A percentile compares a stretch with the other conserved stretches of the same genome.
phyloP scores from a whole-genome alignment of 2,888 invertebrate species.

The Meghimatium bilineatum region DNA sequence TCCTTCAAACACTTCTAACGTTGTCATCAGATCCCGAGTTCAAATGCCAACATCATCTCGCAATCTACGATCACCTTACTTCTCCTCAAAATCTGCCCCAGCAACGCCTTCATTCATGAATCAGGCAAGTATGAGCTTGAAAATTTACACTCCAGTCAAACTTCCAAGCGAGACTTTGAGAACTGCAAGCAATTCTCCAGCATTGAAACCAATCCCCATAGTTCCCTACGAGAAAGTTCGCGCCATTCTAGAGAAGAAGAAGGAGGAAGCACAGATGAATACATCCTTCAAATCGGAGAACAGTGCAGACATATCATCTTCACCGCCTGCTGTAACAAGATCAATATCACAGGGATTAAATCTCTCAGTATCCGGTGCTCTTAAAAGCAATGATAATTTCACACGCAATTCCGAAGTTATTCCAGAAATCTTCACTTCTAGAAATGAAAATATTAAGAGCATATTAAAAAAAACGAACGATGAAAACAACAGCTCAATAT shows the following conservation, averaged over 20 bases:
- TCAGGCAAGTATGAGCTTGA: neutral
- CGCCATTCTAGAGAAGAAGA: conserved; percentile 67
- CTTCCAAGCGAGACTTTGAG: conserved; percentile 71
- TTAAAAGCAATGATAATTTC: neutral
- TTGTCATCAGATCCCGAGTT: conserved; percentile 71
- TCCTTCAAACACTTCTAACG: conserved; percentile 60
- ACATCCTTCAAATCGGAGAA: neutral
- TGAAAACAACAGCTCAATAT: conserved; percentile 20
- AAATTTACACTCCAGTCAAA: conserved; percentile 50
- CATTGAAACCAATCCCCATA: conserved; percentile 69
- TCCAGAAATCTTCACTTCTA: neutral
- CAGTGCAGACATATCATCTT: conserved; percentile 51
- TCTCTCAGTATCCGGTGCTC: neutral
- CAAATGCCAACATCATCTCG: conserved; percentile 59
- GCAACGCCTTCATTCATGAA: conserved; percentile 60
- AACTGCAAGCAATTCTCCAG: conserved; percentile 62
- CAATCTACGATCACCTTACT: conserved; percentile 53
- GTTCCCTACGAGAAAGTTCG: conserved; percentile 69
- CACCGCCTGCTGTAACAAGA: conserved; percentile 79
- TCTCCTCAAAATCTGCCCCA: conserved; percentile 58
- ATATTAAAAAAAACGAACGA: conserved; percentile 40
- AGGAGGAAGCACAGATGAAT: conserved; percentile 17
- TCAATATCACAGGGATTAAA: neutral
- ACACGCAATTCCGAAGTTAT: neutral
- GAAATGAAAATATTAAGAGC: conserved; percentile 43